Evolutionary conservation across 2,113 vertebrate genomes (phyloP).

Genomic region (Oryzias javanicus): DNA sequence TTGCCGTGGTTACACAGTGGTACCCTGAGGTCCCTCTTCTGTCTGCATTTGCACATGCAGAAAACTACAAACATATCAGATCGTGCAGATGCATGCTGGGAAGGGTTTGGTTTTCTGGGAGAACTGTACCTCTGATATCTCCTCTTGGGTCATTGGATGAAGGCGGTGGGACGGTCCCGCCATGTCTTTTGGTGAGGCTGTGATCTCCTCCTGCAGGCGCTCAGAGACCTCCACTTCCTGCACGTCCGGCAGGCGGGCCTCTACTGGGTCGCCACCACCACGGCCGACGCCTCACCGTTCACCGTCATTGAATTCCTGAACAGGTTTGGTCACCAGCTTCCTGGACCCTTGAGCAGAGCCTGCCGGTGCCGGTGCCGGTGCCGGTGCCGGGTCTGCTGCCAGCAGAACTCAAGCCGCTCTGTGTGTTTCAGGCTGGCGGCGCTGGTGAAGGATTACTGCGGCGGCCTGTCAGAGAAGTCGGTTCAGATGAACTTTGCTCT

Average conservation of each 20-base stretch:
- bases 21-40: too few species aligned
- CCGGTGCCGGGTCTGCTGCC: background rate
- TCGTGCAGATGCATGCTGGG: too few species aligned
- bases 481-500: constrained; percentile 86
- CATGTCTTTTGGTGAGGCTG: too few species aligned
- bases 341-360: background rate
- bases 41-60: too few species aligned
- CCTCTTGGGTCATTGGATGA: too few species aligned
- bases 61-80: too few species aligned
- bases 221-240: constrained; percentile 79
- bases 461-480: constrained; percentile 80
- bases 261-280: constrained; percentile 83
- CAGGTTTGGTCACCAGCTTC: constrained; percentile 64
- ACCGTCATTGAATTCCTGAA: constrained; percentile 84
- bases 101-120: too few species aligned
- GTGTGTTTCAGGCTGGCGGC: constrained; percentile 73
- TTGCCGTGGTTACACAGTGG: too few species aligned
- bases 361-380: fast-evolving
- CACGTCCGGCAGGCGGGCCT: constrained; percentile 85
- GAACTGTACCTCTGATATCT: too few species aligned
- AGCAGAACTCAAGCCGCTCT: background rate
- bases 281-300: constrained; percentile 79
- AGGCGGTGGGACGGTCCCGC: too few species aligned
- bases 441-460: constrained; percentile 87
- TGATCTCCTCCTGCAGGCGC: constrained; percentile 57